Conservation (phyloP, 2,888 invertebrate species). For the Zaprionus obscuricornis region DNA sequence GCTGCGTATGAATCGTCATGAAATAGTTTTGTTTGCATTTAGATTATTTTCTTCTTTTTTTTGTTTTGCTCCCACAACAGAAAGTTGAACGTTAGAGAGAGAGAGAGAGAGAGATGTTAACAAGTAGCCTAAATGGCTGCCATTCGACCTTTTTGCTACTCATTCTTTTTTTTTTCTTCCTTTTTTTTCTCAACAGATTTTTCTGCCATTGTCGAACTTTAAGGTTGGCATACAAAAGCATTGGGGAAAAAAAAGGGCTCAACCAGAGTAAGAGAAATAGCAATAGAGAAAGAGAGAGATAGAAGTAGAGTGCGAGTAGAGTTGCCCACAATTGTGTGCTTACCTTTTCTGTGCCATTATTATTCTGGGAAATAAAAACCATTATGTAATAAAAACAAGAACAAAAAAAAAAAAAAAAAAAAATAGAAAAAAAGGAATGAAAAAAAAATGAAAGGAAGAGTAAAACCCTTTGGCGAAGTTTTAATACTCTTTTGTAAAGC, state of each 20-base stretch:
- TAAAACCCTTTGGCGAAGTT: no score
- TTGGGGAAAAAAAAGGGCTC: no score
- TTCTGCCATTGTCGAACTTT: constrained; percentile 29
- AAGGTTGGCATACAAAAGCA: constrained; percentile 15
- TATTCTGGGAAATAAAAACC: constrained; percentile 10
- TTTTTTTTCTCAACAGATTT: constrained; percentile 18
- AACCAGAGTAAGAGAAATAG: neutral
- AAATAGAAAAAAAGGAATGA: no score
- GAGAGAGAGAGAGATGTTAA: no score
- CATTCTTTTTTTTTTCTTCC: no score
- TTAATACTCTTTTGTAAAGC: no score
- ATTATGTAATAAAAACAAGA: constrained; percentile 26
- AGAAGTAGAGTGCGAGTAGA: no score
- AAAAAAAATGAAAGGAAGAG: no score
- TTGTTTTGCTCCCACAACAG: constrained; percentile 2
- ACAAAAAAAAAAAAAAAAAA: neutral
- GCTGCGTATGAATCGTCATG: constrained; percentile 30
- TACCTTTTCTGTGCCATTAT: constrained; percentile 1
- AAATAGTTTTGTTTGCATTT: constrained; percentile 67
- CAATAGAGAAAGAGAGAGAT: constrained; percentile 7
- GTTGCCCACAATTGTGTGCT: no score
- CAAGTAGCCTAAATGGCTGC: constrained; percentile 32
- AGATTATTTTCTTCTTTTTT: constrained; percentile 68
- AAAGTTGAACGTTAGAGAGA: no score
- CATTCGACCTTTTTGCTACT: constrained; percentile 45